phyloP scores from a whole-genome alignment of 2,888 invertebrate genomes.

The Apamea epomidion region DNA sequence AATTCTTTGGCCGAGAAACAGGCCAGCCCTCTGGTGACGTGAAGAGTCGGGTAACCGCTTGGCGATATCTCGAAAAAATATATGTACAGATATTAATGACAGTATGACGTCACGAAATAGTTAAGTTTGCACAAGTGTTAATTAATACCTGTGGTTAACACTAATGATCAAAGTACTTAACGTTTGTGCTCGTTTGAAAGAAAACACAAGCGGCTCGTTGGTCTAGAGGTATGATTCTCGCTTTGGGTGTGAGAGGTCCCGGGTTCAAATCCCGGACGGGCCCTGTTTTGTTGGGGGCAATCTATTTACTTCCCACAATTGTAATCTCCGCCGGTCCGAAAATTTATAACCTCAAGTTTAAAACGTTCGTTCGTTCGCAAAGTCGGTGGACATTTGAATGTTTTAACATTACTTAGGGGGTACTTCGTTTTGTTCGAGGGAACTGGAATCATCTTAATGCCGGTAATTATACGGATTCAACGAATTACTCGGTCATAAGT shows the following conservation, averaged over 20 bases:
- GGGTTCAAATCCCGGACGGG: constrained; percentile 90
- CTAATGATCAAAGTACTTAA: neutral
- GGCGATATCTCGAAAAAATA: too few species aligned
- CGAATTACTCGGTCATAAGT: constrained; percentile 90
- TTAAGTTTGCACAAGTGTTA: constrained; percentile 26
- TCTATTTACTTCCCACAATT: constrained; percentile 77
- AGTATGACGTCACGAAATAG: constrained; percentile 16
- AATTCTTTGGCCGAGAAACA: too few species aligned
- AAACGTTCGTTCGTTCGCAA: constrained; percentile 68
- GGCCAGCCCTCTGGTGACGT: too few species aligned
- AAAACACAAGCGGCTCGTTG: constrained; percentile 81
- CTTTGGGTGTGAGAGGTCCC: constrained; percentile 90
- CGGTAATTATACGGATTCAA: constrained; percentile 90
- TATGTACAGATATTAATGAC: neutral
- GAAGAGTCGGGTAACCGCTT: too few species aligned
- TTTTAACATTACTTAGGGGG: constrained; percentile 88
- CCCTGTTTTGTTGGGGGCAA: constrained; percentile 75
- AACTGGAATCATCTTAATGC: constrained; percentile 89
- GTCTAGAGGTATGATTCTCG: constrained; percentile 90
- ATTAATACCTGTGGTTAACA: neutral
- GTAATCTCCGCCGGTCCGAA: constrained; percentile 78
- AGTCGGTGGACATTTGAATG: constrained; percentile 88
- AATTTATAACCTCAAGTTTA: constrained; percentile 87
- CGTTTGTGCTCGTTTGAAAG: neutral
- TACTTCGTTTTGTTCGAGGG: constrained; percentile 80